These are phyloP conservation scores for Microplitis manilae DNA, from an alignment of 2,888 invertebrate genomes.

Conservation along the genomic window DNA sequence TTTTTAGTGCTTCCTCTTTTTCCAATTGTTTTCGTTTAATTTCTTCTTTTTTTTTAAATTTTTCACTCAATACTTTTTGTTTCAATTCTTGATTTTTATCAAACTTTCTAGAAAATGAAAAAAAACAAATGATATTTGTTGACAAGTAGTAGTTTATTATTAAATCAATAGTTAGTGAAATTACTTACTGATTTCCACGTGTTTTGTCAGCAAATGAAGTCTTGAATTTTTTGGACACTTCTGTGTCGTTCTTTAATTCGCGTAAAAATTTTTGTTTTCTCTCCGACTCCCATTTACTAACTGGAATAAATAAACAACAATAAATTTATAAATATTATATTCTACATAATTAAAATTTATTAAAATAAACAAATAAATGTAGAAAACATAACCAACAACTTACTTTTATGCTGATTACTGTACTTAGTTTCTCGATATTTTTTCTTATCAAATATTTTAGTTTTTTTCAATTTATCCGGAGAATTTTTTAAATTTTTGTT, in stretches of 20 bases:
- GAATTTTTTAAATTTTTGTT: too few relatives aligned
- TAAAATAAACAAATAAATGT: conserved; percentile 16
- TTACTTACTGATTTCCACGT: neutral
- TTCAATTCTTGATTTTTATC: neutral
- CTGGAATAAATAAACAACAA: conserved; percentile 53
- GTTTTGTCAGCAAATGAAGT: neutral
- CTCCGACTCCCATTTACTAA: conserved; percentile 71
- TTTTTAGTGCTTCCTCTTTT: conserved; percentile 76
- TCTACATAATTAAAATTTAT: conserved; percentile 51
- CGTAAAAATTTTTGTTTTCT: neutral
- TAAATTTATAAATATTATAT: conserved; percentile 18
- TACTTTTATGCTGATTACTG: conserved; percentile 79
- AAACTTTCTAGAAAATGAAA: neutral
- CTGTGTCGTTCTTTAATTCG: neutral
- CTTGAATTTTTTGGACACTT: neutral
- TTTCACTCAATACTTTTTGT: neutral
- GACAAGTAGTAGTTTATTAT: neutral
- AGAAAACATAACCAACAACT: conserved; percentile 29
- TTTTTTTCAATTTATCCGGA: neutral
- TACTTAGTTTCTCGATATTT: conserved; percentile 79
- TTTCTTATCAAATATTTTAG: conserved; percentile 76
- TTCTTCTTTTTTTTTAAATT: neutral
- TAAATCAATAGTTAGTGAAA: neutral
- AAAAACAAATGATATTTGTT: neutral
- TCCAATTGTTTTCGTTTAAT: conserved; percentile 72